Evolutionary conservation across 2,888 invertebrate genomes (phyloP), one percentile per base, ranked within the genome.

Genomic region (Iphiclides podalirius): DNA sequence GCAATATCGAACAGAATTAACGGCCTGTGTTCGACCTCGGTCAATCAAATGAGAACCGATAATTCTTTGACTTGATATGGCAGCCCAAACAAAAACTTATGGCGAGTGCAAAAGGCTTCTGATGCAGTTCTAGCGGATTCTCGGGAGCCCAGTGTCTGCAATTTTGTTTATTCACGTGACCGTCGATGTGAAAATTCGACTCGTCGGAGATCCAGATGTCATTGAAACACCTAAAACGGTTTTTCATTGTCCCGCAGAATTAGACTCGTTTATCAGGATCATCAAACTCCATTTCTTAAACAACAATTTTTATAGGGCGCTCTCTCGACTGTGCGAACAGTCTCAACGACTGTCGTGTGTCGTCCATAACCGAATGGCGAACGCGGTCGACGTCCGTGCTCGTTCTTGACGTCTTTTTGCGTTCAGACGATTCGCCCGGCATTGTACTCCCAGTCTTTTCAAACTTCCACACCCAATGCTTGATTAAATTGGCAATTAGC

Each of bases 351-450:
- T 36, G 40, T 38, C 52, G 39, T 17, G 37, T 31, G 34, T 52
- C 52, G 47, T 57, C 35, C 50, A 52, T 53, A 53, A 54, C 47
- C 54, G 53, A 56, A 52, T 55, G 55, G 53, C 53, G 55, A 58
- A 57, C 59, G 50, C 57, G 55, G 52, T 59, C 57, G 58, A 55
- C 53, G 43, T 55, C 55, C 48, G 50, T 15, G 52, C 53, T 53
- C 53, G 54, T 60, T 57, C 57, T 60, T 50, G 59, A 60, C 57
- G 57, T 57, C 50, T 51, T 59, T 59, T 57, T 55, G 49, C 57
- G 57, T 52, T 55, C 57, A 26, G 26, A 26, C 3, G 26, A 26
- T 26, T 26, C 9, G 2, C 9, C 26, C 26, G 8, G 8, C 53
- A 54, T 58, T 55, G 57, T 60, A 42, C 54, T 57, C 47, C 59